Percentiles rank a stretch among this genome's conserved stretches.
Conservation (phyloP, 2,113 vertebrate species). For the Vicugna pacos region DNA sequence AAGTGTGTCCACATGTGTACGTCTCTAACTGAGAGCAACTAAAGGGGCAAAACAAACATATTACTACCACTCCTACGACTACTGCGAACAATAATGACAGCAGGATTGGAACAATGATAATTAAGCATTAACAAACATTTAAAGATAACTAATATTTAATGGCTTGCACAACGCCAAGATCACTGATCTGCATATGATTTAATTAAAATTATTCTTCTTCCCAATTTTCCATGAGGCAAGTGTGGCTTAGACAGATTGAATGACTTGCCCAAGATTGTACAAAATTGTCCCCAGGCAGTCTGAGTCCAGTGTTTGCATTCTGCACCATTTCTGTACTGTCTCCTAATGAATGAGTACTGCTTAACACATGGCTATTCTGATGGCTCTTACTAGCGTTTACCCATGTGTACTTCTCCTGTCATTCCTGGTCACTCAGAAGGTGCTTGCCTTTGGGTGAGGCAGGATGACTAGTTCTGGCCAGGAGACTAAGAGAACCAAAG, state of each 20-base stretch:
- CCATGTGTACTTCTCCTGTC: background rate
- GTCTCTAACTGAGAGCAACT: background rate
- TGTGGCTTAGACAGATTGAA: background rate
- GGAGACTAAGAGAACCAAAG: too few species aligned
- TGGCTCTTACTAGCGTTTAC: fast-evolving
- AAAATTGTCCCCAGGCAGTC: background rate
- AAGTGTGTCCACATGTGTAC: fast-evolving
- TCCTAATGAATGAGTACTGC: fast-evolving
- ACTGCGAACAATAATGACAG: background rate
- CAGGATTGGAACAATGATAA: background rate
- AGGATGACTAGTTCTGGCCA: background rate
- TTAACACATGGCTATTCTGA: fast-evolving
- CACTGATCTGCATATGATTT: background rate
- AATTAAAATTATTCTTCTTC: background rate
- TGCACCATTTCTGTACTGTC: background rate
- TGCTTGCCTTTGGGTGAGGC: background rate
- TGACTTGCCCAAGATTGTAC: background rate
- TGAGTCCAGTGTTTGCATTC: background rate
- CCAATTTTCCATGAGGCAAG: background rate
- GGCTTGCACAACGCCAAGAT: background rate
- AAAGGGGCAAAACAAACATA: background rate
- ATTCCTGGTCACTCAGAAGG: background rate
- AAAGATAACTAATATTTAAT: background rate
- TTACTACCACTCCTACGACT: background rate
- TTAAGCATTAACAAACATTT: background rate